phyloP scores from a whole-genome alignment of 2,888 invertebrate species.

The Nomada lathburiana region DNA sequence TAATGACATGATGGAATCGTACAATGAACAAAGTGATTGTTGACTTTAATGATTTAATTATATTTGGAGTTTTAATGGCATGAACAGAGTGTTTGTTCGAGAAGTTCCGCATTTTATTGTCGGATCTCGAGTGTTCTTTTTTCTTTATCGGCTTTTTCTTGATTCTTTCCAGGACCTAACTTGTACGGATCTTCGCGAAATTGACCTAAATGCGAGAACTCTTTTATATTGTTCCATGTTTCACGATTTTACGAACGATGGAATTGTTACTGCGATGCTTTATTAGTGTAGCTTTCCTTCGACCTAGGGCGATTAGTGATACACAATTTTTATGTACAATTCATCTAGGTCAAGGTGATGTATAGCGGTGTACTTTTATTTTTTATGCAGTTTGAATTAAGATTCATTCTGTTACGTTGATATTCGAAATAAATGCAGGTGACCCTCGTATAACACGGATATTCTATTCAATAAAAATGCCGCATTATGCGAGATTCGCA shows the following conservation, averaged over 20 bases:
- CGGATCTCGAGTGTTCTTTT: background rate
- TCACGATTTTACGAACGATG: background rate
- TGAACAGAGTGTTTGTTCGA: background rate
- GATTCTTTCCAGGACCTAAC: background rate
- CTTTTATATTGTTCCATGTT: background rate
- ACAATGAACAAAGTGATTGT: background rate
- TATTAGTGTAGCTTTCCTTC: background rate
- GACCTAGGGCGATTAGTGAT: too few species aligned
- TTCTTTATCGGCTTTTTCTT: background rate
- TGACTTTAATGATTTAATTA: background rate
- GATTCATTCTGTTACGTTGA: too few species aligned
- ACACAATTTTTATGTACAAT: too few species aligned
- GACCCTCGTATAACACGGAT: too few species aligned
- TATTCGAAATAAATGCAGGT: too few species aligned
- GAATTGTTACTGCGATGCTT: background rate
- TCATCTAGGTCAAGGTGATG: too few species aligned
- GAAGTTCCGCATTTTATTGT: background rate
- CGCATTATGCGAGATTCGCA: too few species aligned
- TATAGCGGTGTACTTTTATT: too few species aligned
- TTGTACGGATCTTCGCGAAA: slow-evolving; percentile 1
- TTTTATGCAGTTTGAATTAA: too few species aligned
- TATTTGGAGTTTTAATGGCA: background rate
- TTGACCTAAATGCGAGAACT: background rate
- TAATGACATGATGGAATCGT: background rate
- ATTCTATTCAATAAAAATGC: too few species aligned